Evolutionary conservation across 2,888 invertebrate species (phyloP), one percentile per base, ranked within the genome.

Genomic region (Macroteleia sp.): DNA sequence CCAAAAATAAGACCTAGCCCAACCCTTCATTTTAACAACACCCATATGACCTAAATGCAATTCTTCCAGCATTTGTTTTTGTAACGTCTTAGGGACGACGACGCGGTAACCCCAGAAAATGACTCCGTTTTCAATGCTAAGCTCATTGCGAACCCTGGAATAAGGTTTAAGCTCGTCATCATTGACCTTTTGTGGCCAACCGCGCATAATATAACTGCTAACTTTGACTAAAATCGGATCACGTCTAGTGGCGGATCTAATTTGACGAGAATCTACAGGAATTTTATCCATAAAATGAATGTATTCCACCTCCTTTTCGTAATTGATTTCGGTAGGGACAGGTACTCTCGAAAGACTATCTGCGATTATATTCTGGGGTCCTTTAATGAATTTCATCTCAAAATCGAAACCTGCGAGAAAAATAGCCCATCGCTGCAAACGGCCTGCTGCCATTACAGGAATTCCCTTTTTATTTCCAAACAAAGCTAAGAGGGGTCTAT

Each of bases 401-500:
- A 36, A 73, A 10, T 52, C 30, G 19, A 70, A 75, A 4, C 50
- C 30, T 10, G 20, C 54, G 4, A 73, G 28, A 56, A 52, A 59
- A n/a, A 64, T 25, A 28, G 54, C 64, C 64, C 70, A 76, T 1
- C 59, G 30, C 16, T 76, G 76, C 5, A 76, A 28, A 8, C 69
- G 14, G 10, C 66, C 59, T 6, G 66, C 74, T 1, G 74, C 67
- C 54, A 67, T 75, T 2, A 42, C 9, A 10, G 42, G 42, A 28
- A 76, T 76, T 36, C 52, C 64, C 30, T 64, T 70, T 12, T 76
- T 5, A 14, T 64, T 44, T 2, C 70, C 76, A 59, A 64, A 70
- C 5, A 71, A 14, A 12, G 57, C 69, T 9, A 62, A 17, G n/a
- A 88, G 67, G 6, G 87, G 88, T 59, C 86, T 87, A 61, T 89